phyloP scores from a whole-genome alignment of 2,888 invertebrate genomes.

The Orchesella flavescens region DNA sequence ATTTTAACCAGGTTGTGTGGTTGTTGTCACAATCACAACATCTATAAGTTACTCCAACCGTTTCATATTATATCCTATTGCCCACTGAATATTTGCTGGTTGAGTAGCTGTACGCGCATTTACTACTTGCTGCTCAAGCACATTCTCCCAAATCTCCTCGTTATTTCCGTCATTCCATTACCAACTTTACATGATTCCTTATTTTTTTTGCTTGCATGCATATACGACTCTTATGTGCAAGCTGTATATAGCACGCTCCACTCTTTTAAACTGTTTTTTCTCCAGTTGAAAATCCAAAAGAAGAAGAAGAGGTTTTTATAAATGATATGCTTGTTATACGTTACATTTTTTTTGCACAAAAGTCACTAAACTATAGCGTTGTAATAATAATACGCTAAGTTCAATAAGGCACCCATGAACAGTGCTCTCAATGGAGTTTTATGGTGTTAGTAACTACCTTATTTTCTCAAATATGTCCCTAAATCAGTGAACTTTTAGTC shows the following conservation, averaged over 20 bases:
- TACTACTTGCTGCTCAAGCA: slow-evolving; percentile 48
- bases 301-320: too few relatives aligned
- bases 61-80: slow-evolving; percentile 18
- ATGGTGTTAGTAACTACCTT: slow-evolving; percentile 30
- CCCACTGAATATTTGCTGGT: slow-evolving; percentile 24
- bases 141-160: slow-evolving; percentile 48
- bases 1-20: neutral
- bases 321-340: too few relatives aligned
- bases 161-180: slow-evolving; percentile 45
- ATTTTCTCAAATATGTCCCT: slow-evolving; percentile 20
- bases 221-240: too few relatives aligned
- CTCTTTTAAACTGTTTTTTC: slow-evolving; percentile 25
- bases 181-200: slow-evolving; percentile 15
- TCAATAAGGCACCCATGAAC: slow-evolving; percentile 28
- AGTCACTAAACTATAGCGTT: neutral
- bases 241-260: too few relatives aligned
- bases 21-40: slow-evolving; percentile 32
- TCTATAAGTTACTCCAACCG: neutral
- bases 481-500: neutral
- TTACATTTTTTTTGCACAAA: too few relatives aligned
- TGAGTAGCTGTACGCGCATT: slow-evolving; percentile 5
- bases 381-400: slow-evolving; percentile 26
- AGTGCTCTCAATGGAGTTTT: slow-evolving; percentile 22
- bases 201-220: neutral
- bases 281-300: neutral